Percentiles rank a stretch among this genome's conserved stretches.
Evolutionary conservation across 1,140 invertebrate species (phyloP).

Genomic region (Pogonomyrmex barbatus): DNA sequence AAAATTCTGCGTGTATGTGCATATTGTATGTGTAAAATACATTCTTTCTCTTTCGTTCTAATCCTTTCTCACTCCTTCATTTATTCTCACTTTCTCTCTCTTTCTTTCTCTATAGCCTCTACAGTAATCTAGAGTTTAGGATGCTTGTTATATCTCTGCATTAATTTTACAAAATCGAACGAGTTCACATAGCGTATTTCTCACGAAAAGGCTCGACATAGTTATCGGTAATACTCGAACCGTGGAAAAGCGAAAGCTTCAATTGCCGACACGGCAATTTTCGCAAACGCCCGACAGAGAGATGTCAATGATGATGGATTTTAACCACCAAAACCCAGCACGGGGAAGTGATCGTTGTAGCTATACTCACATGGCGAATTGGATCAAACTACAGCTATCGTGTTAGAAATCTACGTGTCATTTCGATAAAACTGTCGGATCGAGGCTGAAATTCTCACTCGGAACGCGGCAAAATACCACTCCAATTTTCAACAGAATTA

Average conservation of each 20-base stretch:
- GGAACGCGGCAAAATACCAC: neutral
- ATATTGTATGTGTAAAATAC: neutral
- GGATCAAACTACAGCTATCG: neutral
- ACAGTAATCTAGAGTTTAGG: neutral
- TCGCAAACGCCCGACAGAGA: slow-evolving; percentile 2
- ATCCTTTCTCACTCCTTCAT: neutral
- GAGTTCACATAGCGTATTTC: neutral
- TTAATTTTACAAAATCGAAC: neutral
- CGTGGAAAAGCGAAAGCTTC: neutral
- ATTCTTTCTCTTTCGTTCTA: neutral
- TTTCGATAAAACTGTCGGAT: slow-evolving; percentile 11
- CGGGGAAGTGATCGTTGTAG: neutral
- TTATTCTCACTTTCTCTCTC: neutral
- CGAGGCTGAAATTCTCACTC: neutral
- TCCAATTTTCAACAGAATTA: neutral
- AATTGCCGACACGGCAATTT: neutral
- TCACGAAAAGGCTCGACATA: neutral
- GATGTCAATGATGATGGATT: slow-evolving; percentile 37
- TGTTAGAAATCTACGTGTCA: neutral
- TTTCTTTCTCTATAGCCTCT: neutral
- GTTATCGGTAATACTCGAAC: neutral
- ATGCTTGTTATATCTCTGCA: neutral
- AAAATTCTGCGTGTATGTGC: neutral
- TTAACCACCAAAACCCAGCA: slow-evolving; percentile 35
- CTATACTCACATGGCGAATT: slow-evolving; percentile 17